Percentiles rank a stretch among this genome's conserved stretches.
These are phyloP conservation scores for Pangasius krempfi DNA, from an alignment of 2,797 vertebrate species.

Conservation along the genomic window DNA sequence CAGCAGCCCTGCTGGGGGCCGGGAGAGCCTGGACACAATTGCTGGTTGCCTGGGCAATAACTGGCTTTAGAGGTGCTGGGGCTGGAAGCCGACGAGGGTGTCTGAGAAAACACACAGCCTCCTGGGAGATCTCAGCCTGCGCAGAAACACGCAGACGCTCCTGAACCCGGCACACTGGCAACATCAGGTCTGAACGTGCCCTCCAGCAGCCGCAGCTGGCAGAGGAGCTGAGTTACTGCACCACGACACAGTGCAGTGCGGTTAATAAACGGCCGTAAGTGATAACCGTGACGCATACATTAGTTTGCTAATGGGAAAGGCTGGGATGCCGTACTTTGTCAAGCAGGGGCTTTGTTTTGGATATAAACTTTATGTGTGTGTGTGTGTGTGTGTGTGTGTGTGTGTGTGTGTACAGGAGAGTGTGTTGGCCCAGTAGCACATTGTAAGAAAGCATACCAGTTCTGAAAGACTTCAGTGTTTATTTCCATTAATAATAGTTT, in stretches of 20 bases:
- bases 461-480: not conserved
- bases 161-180: constrained; percentile 4
- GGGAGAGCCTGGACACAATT: constrained; percentile 55
- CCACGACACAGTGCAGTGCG: not conserved
- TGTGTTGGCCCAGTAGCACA: not conserved
- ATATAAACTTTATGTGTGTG: constrained; percentile 23
- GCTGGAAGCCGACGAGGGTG: constrained; percentile 35
- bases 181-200: not conserved
- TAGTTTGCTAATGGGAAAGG: constrained; percentile 22
- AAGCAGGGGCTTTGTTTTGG: constrained; percentile 19
- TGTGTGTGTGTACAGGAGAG: not conserved
- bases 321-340: constrained; percentile 21
- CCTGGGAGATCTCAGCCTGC: constrained; percentile 52
- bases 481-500: constrained; percentile 4
- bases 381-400: constrained; percentile 11
- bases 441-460: not conserved
- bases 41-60: constrained; percentile 56
- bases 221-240: constrained; percentile 21
- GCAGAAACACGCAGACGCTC: constrained; percentile 47
- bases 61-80: constrained; percentile 47
- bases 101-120: constrained; percentile 30
- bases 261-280: constrained; percentile 21
- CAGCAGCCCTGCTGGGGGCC: constrained; percentile 37
- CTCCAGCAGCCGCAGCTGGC: constrained; percentile 18
- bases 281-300: constrained; percentile 22